phyloP scores from a whole-genome alignment of 2,797 vertebrate species.

The Sparus aurata region DNA sequence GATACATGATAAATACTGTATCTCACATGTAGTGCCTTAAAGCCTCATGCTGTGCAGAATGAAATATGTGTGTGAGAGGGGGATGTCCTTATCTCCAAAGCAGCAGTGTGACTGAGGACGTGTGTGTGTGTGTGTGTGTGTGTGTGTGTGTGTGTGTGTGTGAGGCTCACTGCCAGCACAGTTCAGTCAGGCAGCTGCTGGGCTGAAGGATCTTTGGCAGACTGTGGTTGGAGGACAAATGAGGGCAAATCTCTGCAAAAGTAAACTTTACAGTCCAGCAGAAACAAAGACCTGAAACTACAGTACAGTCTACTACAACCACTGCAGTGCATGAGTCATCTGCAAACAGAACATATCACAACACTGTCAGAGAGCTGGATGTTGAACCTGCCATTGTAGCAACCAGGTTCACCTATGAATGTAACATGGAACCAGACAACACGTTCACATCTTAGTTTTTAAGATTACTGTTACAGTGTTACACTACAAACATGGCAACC shows the following conservation, averaged over 20 bases:
- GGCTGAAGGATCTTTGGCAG: slow-evolving; percentile 24
- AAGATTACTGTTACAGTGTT: neutral
- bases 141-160: slow-evolving; percentile 1
- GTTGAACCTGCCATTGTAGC: neutral
- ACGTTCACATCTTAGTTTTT: neutral
- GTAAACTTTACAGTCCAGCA: slow-evolving; percentile 24
- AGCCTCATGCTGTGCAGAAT: slow-evolving; percentile 2
- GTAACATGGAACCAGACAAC: neutral
- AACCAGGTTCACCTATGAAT: neutral
- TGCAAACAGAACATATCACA: neutral
- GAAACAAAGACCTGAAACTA: slow-evolving; percentile 11
- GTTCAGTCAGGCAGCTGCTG: slow-evolving; percentile 36
- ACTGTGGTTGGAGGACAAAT: slow-evolving; percentile 30
- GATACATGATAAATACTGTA: slow-evolving; percentile 24
- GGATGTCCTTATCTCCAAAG: slow-evolving; percentile 4
- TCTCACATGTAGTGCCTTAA: neutral
- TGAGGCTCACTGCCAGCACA: slow-evolving; percentile 28
- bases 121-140: slow-evolving; percentile 3
- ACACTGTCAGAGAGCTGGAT: slow-evolving; percentile 22
- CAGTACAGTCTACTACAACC: neutral
- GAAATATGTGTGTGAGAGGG: slow-evolving; percentile 1
- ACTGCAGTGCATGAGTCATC: slow-evolving; percentile 31
- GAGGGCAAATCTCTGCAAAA: slow-evolving; percentile 42
- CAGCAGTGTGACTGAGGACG: neutral
- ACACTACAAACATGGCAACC: neutral